These are phyloP conservation scores for Papilio glaucus DNA, from an alignment of 1,140 invertebrate genomes.

Conservation along the genomic window DNA sequence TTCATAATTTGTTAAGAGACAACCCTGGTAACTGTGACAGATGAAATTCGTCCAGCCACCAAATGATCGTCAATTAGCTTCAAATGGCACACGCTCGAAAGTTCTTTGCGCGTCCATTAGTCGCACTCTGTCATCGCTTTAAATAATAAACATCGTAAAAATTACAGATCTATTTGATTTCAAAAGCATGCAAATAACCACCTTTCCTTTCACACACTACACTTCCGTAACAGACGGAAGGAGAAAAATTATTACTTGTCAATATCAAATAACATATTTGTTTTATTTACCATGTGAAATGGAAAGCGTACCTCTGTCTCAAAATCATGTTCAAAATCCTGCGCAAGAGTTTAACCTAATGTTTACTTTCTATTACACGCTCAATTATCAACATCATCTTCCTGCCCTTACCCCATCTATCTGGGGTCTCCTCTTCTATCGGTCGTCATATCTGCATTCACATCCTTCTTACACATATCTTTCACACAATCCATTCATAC, in stretches of 20 bases:
- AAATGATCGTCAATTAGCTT: not conserved
- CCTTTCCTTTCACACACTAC: not conserved
- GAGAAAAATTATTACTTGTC: not conserved
- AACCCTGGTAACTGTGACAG: not conserved
- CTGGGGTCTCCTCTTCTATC: no score
- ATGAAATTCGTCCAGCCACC: not conserved
- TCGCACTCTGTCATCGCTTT: not conserved
- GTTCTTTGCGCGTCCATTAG: not conserved
- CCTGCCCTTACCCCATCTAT: no score
- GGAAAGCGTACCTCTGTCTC: no score
- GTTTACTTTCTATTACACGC: no score
- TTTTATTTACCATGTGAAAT: not conserved
- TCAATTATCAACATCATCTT: no score
- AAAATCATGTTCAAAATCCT: no score
- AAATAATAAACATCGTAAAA: not conserved
- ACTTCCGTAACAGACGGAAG: not conserved
- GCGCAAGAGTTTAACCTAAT: no score
- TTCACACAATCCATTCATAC: no score
- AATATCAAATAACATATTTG: not conserved
- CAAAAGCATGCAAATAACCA: constrained; percentile 6
- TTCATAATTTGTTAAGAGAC: not conserved
- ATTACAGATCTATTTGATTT: not conserved
- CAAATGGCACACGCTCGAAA: not conserved
- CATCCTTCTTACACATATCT: no score
- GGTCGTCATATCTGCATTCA: no score